A percentile compares a stretch with the other conserved stretches of the same genome.
phyloP scores from a whole-genome alignment of 2,797 vertebrate species.

The Anguilla megastoma region DNA sequence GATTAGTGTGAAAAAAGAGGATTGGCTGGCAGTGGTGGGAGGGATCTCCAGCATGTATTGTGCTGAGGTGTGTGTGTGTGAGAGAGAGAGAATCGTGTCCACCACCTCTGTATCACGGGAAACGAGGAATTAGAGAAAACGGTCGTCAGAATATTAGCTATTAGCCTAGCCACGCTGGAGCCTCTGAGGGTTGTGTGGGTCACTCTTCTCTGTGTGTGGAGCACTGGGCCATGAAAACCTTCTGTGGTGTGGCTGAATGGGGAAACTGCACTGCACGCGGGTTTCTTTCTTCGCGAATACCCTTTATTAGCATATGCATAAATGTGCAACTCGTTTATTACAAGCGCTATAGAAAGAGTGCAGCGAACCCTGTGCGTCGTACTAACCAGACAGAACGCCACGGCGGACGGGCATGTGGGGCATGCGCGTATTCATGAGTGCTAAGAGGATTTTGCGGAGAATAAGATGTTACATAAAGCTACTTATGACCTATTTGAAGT shows the following conservation, averaged over 20 bases:
- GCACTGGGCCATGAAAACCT: not conserved
- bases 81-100: not conserved
- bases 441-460: not conserved
- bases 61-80: not conserved
- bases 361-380: not conserved
- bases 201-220: not conserved
- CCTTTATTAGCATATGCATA: not conserved
- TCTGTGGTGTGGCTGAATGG: not conserved
- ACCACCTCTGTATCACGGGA: not conserved
- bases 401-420: too few relatives aligned
- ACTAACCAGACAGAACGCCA: not conserved
- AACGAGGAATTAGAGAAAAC: slow-evolving; percentile 37
- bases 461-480: not conserved
- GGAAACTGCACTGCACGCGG: not conserved
- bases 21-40: not conserved
- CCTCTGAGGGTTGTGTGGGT: not conserved
- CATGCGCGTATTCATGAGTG: not conserved
- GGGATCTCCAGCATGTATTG: not conserved
- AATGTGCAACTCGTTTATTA: not conserved
- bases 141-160: not conserved
- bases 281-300: not conserved
- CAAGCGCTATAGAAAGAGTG: not conserved
- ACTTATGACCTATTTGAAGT: not conserved
- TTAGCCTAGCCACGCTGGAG: not conserved
- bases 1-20: not conserved